Base-by-base conservation (phyloP, 2,888 invertebrate genomes). In the Eudasyphora cyanicolor region DNA sequence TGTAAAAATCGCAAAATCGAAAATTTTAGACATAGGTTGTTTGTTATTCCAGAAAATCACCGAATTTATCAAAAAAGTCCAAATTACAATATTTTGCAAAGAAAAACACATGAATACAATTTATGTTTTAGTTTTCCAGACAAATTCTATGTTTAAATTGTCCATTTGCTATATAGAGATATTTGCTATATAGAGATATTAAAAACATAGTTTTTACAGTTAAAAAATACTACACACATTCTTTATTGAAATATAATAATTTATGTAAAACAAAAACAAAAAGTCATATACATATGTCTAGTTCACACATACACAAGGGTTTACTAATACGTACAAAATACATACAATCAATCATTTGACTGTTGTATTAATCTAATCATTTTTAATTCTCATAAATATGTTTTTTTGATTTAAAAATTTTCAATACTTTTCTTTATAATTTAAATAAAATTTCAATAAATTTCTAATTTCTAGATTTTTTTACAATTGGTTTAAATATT, bases 241-340 rank as follows among this genome's bases (percentile, higher is more conserved):
- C 60, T 73, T 76, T 75, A 57, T 82, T 82, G n/a, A 67, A 67
- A 82, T 73, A 69, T 81, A 85, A 83, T 83, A 85, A 86, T 85
- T 86, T 85, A 86, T 79, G 79, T 75, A 83, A 76, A 79, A 70
- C 76, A 76, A 85, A 82, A 85, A 84, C 85, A 85, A 85, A 85
- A 17, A 10, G 17, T n/a, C 24, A 35, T 42, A 67, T 67, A 24
- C 24, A 35, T 42, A 67, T 67, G 38, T 24, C 24, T 42, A 67
- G 24, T 42, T 42, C 42, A 42, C 42, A 42, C 35, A 60, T 60
- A 60, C 60, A 85, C 82, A 84, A 85, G 81, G 74, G 74, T 64
- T n/a, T 73, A 82, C 75, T 80, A 77, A 75, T 79, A 79, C 51
- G 79, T 71, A 79, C 49, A n/a, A n/a, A n/a, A n/a, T n/a, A 82